Evolutionary conservation across 1,140 invertebrate species (phyloP), one percentile per base, ranked within the genome.

Genomic region (Drosophila melanica): DNA sequence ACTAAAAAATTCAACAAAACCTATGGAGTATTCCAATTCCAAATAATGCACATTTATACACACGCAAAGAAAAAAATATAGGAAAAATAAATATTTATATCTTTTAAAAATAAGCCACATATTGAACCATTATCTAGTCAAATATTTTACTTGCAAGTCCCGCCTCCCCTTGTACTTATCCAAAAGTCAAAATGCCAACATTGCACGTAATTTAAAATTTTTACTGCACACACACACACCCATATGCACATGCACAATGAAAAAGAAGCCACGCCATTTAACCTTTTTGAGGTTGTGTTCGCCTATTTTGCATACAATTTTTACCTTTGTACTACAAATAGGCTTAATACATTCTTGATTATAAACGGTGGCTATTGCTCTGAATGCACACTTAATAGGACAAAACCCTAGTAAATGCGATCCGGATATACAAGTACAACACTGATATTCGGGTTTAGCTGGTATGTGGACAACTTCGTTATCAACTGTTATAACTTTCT

Each of bases 251-350:
- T 47, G 57, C 41, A 58, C 55, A 45, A 73, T 59, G 27, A 58
- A 27, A 74, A 74, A 77, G 69, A 75, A 80, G 76, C 80, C 80
- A 82, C 80, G 80, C 80, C 81, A 84, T 77, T 79, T 54, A 51
- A 59, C 50, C 33, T 47, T 35, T 82, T 82, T 82, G 80, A 82
- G 80, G 80, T 82, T 82, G 80, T 74, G 79, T 77, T 10, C 48
- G 45, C 47, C 11, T 10, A 45, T 4, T 57, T 27, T 39, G n/a
- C 8, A 57, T 54, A 23, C 12, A 35, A 23, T 51, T 59, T 35
- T 47, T 67, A 59, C 54, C 58, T 53, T 63, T 23, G 20, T 23
- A 23, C 20, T 23, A 23, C 20, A 23, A 23, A 23, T 23, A 3
- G 20, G 20, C 20, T 23, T 3, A 23, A 23, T 2, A 23, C 2